Evolutionary conservation across 2,888 invertebrate genomes (phyloP), one percentile per base, ranked within the genome.

Genomic region (Tetragonula carbonaria): DNA sequence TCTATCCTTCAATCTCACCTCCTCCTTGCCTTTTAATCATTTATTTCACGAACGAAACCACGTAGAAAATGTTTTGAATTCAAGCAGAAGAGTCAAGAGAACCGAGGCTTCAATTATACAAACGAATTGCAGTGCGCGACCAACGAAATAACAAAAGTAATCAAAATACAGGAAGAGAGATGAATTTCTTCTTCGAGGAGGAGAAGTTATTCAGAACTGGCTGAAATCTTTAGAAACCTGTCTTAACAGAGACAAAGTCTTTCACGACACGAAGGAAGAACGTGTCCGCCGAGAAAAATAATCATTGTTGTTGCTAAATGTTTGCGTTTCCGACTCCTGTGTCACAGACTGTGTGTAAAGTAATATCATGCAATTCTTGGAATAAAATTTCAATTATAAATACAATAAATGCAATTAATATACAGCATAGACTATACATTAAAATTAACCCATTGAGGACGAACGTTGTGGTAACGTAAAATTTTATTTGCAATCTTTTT

Each of bases 101-200:
- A 33, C 18, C 28, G 50, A 57, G 63, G 5, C 38, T 74, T 57
- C 63, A 70, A 74, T 82, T 70, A 51, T 23, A 68, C 55, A 68
- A 67, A 28, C 57, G 72, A 63, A 78, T 79, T 57, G 67, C 33
- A 38, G 51, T 62, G 72, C 28, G 14, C 33, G 21, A 11, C 53
- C 53, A 62, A 50, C 53, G 55, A 59, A 63, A 74, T 68, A 68
- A 79, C 68, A 68, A 57, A 78, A 79, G 68, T 57, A 79, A 81
- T 70, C 73, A 73, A 74, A 45, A 74, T 38, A 50, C 45, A 38
- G 73, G 16, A 28, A 50, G 55, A 33, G 63, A 57, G 66, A 76
- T 59, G 57, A 63, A 76, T 80, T 28, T 28, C 28, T 28, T 21
- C 71, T 33, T 45, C 2, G 53, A 28, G 14, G 66, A 71, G 51